Base-by-base conservation (phyloP, 2,113 vertebrate genomes). In the Oxyura jamaicensis region DNA sequence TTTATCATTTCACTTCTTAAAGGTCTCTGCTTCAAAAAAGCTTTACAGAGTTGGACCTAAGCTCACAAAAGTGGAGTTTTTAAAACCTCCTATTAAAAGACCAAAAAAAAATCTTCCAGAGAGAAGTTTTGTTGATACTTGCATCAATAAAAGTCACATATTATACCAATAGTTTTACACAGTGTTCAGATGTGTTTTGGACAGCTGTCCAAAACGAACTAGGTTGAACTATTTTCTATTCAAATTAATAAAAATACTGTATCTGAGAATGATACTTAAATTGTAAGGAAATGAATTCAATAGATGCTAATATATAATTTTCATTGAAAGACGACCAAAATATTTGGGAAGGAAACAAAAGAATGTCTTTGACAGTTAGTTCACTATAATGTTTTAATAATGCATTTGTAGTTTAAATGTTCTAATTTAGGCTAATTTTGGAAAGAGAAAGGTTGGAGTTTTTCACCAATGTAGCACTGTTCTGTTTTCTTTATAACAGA, bases 311-410 rank as follows among this genome's bases (percentile, higher is more conserved):
- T 83, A 33, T 92, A 66, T 96, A 91, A 95, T 96, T 94, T 95
- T 91, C 84, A 82, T 62, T 96, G 84, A 91, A 93, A 92, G 62
- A 22, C 2, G 0, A 91, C 90, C 44, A 89, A 95, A 95, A 96
- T 92, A 96, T 95, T 95, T 95, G 66, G 81, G 87, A 89, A 95
- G 53, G 74, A 88, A 92, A 92, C 74, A 95, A 93, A 93, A 73
- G 66, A 85, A 50, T 92, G 22, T 71, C 83, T 93, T 78, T 94
- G 86, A 76, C 87, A 91, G 63, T 76, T 84, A 71, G 31, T 53
- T 97, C 62, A 19, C 0, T 15, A 21, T 84, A 89, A 93, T 78
- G 50, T 56, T 93, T 92, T 94, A 95, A 92, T 95, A 92, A 89
- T 69, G 67, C 87, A 91, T 84, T 91, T 95, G 22, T 95, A 82